A percentile compares a stretch with the other conserved stretches of the same genome.
These are phyloP conservation scores for Falco naumanni DNA, from an alignment of 2,797 vertebrate genomes.

Conservation along the genomic window DNA sequence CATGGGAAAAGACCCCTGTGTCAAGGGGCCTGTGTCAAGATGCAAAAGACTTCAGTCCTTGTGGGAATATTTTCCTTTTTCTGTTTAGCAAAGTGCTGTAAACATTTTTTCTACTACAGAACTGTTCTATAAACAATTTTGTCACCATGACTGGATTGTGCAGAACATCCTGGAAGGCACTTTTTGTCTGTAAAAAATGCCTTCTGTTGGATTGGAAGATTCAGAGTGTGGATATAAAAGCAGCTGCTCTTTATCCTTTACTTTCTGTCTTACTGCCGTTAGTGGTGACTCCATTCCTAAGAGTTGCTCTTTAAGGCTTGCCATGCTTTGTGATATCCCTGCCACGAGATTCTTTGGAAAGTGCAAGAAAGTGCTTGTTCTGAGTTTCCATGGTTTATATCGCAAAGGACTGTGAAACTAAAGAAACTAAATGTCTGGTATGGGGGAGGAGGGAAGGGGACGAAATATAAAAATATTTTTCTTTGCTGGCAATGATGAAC, in stretches of 20 bases:
- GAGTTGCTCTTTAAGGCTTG: neutral
- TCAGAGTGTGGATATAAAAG: neutral
- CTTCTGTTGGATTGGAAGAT: neutral
- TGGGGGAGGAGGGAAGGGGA: neutral
- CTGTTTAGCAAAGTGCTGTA: neutral
- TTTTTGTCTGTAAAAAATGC: neutral
- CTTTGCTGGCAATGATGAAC: neutral
- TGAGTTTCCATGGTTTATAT: neutral
- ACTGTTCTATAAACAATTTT: neutral
- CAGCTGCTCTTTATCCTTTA: neutral
- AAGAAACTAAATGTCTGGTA: neutral
- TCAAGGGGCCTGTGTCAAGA: neutral
- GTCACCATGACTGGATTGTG: neutral
- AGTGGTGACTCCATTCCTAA: neutral
- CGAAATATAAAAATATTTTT: neutral
- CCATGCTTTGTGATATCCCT: neutral
- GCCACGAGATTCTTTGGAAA: neutral
- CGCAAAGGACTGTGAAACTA: neutral
- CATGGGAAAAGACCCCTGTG: neutral
- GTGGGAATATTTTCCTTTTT: neutral
- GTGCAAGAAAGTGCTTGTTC: neutral
- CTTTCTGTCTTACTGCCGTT: neutral
- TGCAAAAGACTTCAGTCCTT: neutral
- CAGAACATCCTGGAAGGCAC: constrained; percentile 1
- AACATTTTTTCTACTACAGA: neutral